A percentile compares a stretch with the other conserved stretches of the same genome.
phyloP scores from a whole-genome alignment of 2,888 invertebrate genomes.

The Leuctra nigra region DNA sequence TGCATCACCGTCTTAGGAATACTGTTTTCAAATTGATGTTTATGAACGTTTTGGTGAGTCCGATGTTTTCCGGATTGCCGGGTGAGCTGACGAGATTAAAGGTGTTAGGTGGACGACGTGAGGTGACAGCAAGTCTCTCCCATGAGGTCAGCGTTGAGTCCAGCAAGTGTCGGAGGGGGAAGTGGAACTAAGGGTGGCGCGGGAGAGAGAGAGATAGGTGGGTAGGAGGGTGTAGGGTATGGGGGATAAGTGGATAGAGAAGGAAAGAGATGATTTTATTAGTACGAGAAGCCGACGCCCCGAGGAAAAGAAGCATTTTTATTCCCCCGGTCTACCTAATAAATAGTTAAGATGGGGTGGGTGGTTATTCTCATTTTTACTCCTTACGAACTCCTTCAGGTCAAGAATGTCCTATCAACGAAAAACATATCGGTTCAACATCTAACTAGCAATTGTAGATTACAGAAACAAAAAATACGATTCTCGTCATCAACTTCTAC shows the following conservation, averaged over 20 bases:
- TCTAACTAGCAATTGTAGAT: too few relatives aligned
- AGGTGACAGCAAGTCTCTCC: slow-evolving; percentile 12
- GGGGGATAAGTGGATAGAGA: slow-evolving; percentile 17
- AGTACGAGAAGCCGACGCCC: slow-evolving; percentile 4
- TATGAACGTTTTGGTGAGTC: too few relatives aligned
- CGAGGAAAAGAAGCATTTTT: slow-evolving; percentile 7
- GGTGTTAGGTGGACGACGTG: slow-evolving; percentile 16
- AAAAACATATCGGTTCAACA: too few relatives aligned
- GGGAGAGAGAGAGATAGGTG: neutral
- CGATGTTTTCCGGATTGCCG: too few relatives aligned
- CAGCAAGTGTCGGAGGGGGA: neutral
- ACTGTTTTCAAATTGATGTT: too few relatives aligned
- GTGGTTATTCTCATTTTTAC: neutral
- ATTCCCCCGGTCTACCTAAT: slow-evolving; percentile 2
- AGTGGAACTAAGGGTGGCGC: neutral
- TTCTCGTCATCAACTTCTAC: too few relatives aligned
- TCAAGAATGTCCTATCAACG: too few relatives aligned
- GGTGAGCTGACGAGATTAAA: slow-evolving; percentile 16
- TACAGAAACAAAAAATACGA: too few relatives aligned
- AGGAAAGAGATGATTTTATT: slow-evolving; percentile 20
- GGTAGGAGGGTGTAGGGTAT: neutral
- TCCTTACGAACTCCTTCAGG: neutral
- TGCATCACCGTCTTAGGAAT: too few relatives aligned
- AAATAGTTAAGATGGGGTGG: slow-evolving; percentile 9
- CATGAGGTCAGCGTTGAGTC: slow-evolving; percentile 6